phyloP scores from a whole-genome alignment of 2,888 invertebrate genomes.

The Siphlonurus alternatus region DNA sequence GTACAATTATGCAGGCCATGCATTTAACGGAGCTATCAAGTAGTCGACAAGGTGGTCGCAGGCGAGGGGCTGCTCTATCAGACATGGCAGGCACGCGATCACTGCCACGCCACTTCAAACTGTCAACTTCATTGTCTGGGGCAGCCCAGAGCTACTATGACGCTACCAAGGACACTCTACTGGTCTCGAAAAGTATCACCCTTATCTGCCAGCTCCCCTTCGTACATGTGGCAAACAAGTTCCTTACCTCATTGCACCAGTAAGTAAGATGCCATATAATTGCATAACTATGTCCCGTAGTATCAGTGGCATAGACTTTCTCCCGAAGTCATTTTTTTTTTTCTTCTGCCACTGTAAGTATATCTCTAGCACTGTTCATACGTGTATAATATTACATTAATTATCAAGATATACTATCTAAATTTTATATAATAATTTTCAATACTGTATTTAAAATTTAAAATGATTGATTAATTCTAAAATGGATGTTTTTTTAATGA shows the following conservation, averaged over 20 bases:
- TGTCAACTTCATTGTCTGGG: conserved; percentile 55
- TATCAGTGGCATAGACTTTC: neutral
- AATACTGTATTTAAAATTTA: too few species aligned
- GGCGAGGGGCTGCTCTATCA: conserved; percentile 28
- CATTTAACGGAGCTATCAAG: conserved; percentile 78
- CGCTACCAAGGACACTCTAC: conserved; percentile 82
- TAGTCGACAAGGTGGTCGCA: conserved; percentile 21
- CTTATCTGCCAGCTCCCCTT: conserved; percentile 84
- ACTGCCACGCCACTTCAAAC: conserved; percentile 75
- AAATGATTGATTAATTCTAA: too few species aligned
- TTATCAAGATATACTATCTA: too few species aligned
- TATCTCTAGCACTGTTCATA: too few species aligned
- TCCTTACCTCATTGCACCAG: conserved; percentile 77
- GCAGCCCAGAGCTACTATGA: conserved; percentile 80
- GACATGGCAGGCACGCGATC: conserved; percentile 46
- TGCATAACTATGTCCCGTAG: neutral
- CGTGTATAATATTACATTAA: too few species aligned
- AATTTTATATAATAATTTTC: too few species aligned
- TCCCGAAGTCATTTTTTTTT: too few species aligned
- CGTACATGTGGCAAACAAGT: conserved; percentile 68
- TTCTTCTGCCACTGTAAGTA: too few species aligned
- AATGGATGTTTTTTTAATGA: too few species aligned
- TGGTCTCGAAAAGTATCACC: conserved; percentile 89
- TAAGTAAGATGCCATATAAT: conserved; percentile 24
- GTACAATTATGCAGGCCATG: conserved; percentile 76